A percentile compares a stretch with the other conserved stretches of the same genome.
Evolutionary conservation across 2,797 vertebrate species (phyloP).

Genomic region (Crax fasciolata): DNA sequence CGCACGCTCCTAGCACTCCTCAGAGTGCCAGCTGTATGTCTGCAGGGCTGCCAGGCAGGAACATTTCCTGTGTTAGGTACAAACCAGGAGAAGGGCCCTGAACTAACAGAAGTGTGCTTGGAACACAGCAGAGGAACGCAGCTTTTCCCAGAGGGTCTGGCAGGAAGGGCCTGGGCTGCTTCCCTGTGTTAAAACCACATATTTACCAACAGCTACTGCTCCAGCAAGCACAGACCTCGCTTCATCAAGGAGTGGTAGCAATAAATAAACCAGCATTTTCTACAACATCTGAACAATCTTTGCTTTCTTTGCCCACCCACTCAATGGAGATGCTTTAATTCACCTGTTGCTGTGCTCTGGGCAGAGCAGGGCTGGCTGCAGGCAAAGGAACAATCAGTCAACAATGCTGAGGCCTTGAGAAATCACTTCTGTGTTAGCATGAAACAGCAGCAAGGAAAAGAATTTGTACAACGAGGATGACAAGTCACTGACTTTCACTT

Average conservation of each 20-base stretch:
- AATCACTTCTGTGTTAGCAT: background rate
- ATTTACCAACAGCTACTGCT: background rate
- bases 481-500: background rate
- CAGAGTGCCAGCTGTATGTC: background rate
- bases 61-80: background rate
- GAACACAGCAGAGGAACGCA: fast-evolving
- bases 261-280: background rate
- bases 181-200: background rate
- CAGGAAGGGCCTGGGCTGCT: background rate
- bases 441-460: background rate
- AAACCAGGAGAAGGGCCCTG: background rate
- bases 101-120: background rate
- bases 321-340: background rate
- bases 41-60: background rate
- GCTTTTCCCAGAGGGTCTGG: background rate
- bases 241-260: background rate
- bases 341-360: background rate
- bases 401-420: background rate
- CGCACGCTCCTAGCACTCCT: background rate
- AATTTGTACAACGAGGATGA: background rate
- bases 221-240: background rate
- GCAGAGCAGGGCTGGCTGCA: background rate
- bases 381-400: background rate
- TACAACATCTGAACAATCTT: background rate
- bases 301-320: background rate